Conservation (phyloP, 1,140 invertebrate species). For the Meteorus sp. region DNA sequence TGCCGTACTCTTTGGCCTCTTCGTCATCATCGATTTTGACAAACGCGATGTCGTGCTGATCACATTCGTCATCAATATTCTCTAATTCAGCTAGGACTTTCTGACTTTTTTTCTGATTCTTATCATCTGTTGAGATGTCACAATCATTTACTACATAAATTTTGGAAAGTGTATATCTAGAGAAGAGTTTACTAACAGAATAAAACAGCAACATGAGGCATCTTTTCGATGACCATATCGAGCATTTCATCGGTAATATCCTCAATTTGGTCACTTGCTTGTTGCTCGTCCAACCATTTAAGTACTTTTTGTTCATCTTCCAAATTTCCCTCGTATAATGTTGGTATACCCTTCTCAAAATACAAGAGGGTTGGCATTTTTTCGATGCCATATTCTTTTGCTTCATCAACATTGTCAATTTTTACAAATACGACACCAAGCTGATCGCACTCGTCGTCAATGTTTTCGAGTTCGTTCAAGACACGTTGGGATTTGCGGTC, state of each 20-base stretch:
- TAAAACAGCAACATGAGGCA: constrained; percentile 83
- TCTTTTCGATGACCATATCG: constrained; percentile 86
- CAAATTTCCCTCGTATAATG: constrained; percentile 85
- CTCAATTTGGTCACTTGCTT: constrained; percentile 89
- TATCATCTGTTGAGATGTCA: constrained; percentile 74
- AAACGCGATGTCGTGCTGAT: constrained; percentile 88
- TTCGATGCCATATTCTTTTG: constrained; percentile 88
- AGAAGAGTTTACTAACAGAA: constrained; percentile 74
- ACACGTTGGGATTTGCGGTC: constrained; percentile 85
- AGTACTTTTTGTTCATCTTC: constrained; percentile 90
- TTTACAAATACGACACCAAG: constrained; percentile 89
- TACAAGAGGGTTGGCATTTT: constrained; percentile 83
- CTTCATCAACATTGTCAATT: constrained; percentile 88
- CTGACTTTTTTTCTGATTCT: constrained; percentile 88
- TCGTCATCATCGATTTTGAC: constrained; percentile 89
- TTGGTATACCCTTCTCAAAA: constrained; percentile 89
- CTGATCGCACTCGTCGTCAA: constrained; percentile 91
- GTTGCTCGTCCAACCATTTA: constrained; percentile 83
- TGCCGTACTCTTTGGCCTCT: constrained; percentile 88
- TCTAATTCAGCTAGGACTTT: constrained; percentile 85
- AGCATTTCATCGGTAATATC: constrained; percentile 94
- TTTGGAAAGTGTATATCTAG: neutral
- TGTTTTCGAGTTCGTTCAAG: constrained; percentile 88
- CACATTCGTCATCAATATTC: constrained; percentile 93
- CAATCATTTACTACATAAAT: neutral